phyloP scores from a whole-genome alignment of 2,888 invertebrate genomes.

The Eudemis profundana region DNA sequence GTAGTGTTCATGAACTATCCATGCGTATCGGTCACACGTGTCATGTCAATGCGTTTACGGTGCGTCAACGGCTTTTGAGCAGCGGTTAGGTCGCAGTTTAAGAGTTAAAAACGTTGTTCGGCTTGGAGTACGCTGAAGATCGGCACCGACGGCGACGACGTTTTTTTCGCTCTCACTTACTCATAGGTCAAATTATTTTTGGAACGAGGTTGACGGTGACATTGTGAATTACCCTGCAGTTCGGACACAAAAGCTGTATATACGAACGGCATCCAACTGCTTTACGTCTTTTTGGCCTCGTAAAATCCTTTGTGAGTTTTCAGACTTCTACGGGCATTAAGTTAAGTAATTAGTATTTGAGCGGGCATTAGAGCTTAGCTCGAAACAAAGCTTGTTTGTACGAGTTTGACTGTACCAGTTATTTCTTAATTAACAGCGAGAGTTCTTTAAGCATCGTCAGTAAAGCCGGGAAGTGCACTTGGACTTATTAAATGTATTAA shows the following conservation, averaged over 20 bases:
- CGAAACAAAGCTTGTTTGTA: constrained; percentile 37
- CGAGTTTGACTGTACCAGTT: constrained; percentile 33
- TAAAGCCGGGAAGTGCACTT: constrained; percentile 19
- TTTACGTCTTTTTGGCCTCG: neutral
- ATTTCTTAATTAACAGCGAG: constrained; percentile 41
- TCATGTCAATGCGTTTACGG: no score
- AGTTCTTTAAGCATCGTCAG: constrained; percentile 23
- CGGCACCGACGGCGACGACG: no score
- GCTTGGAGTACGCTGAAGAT: no score
- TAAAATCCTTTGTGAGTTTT: constrained; percentile 33
- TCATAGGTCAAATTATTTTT: no score
- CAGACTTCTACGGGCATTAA: constrained; percentile 24
- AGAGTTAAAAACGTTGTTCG: no score
- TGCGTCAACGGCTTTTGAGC: no score
- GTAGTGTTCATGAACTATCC: no score
- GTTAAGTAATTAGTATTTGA: constrained; percentile 41
- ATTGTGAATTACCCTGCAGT: no score
- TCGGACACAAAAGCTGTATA: neutral
- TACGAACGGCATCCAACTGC: neutral
- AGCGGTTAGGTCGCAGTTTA: no score
- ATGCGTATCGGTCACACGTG: no score
- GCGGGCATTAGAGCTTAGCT: constrained; percentile 31
- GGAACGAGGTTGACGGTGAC: no score
- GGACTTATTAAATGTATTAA: constrained; percentile 2
- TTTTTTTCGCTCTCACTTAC: no score